phyloP scores from a whole-genome alignment of 1,140 invertebrate species.

The Drosophila guanche region DNA sequence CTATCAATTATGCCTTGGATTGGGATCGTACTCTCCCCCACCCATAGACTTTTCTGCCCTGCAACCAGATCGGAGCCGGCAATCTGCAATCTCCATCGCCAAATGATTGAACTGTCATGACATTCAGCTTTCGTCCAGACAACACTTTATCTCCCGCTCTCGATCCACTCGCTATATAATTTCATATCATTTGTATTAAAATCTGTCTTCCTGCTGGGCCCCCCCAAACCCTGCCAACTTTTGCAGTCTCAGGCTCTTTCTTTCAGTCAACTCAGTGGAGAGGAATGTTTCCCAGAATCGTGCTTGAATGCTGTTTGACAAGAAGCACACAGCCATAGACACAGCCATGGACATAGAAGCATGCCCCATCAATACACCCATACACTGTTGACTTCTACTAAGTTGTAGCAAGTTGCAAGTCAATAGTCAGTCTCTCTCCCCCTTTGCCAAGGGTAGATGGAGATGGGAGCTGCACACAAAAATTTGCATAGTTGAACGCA shows the following conservation, averaged over 20 bases:
- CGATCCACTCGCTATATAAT: slow-evolving; percentile 54
- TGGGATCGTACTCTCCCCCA: slow-evolving; percentile 7
- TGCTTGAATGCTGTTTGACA: slow-evolving; percentile 83
- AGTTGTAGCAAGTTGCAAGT: slow-evolving; percentile 81
- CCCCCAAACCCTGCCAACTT: slow-evolving; percentile 51
- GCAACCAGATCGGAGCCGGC: slow-evolving; percentile 43
- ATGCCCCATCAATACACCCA: slow-evolving; percentile 20
- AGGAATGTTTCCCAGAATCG: slow-evolving; percentile 82
- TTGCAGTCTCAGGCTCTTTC: slow-evolving; percentile 3
- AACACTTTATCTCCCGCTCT: slow-evolving; percentile 38
- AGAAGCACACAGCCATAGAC: slow-evolving; percentile 52
- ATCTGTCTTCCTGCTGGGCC: slow-evolving; percentile 50
- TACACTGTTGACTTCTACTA: slow-evolving; percentile 54
- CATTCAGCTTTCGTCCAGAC: slow-evolving; percentile 54
- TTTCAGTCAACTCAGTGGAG: slow-evolving; percentile 55
- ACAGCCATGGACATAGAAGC: slow-evolving; percentile 25
- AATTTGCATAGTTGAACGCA: slow-evolving; percentile 82
- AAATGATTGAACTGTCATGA: slow-evolving; percentile 73
- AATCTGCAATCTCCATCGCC: slow-evolving; percentile 16
- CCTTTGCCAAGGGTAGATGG: slow-evolving; percentile 1
- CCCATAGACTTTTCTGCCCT: slow-evolving; percentile 21
- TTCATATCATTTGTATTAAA: slow-evolving; percentile 71
- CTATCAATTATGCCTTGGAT: slow-evolving; percentile 27
- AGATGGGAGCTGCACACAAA: slow-evolving; percentile 48
- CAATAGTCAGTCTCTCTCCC: slow-evolving; percentile 39